Base-by-base conservation (phyloP, 2,888 invertebrate genomes). In the Platycnemis pennipes region DNA sequence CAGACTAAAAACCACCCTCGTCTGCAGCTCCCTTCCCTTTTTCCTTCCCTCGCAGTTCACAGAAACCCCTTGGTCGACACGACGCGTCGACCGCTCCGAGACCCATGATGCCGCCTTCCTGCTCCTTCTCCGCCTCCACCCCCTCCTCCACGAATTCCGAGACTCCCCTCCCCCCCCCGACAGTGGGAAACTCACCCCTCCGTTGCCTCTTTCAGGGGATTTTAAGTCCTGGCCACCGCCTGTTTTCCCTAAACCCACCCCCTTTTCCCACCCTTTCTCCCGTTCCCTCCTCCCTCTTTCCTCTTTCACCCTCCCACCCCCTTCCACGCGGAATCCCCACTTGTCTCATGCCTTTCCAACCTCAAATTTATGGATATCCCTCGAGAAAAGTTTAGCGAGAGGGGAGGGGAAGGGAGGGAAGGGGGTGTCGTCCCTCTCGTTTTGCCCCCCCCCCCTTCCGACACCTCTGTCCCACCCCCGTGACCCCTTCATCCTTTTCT, bases 361-460 rank as follows among this genome's bases (percentile, higher is more conserved):
- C 91, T 91, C 91, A 91, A 91, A 91, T 91, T 91, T 91, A 91
- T 91, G 91, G 91, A 91, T 91, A 91, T 91, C 91, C 63, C 63
- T 91, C 63, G 91, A 63, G 91, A 91, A 91, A 91, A 91, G 91
- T 91, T 91, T 91, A 69, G 91, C 91, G n/a, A 91, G 45, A 63
- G 56, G 56, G 11, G 91, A 56, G 88, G 88, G 49, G 46, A 88
- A 49, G 88, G n/a, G 49, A n/a, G n/a, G n/a, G n/a, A n/a, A n/a
- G n/a, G n/a, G n/a, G 89, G 63, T 22, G 13, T 37, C 37, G 31
- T 31, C 37, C 91, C 91, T 56, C 63, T 44, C 91, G 37, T 22
- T 19, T 5, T 26, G 7, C 63, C 63, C 56, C 0, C 91, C 37
- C 22, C 91, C 42, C 11, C 8, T 37, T 16, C 89, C 49, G 3